A percentile compares a stretch with the other conserved stretches of the same genome.
phyloP scores from a whole-genome alignment of 2,113 vertebrate genomes.

The Uropsilus gracilis region DNA sequence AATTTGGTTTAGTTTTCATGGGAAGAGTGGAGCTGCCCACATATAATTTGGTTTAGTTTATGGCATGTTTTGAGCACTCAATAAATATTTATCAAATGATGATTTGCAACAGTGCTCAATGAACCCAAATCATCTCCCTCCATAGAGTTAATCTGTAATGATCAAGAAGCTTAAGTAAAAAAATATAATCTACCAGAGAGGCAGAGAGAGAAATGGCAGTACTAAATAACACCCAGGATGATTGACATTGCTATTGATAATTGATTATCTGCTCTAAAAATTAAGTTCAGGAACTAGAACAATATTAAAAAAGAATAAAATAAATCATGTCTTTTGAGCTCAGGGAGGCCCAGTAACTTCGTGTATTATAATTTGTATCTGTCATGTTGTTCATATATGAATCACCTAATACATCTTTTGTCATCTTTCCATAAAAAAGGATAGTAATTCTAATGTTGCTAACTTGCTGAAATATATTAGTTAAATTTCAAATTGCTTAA shows the following conservation, averaged over 20 bases:
- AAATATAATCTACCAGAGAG: not conserved
- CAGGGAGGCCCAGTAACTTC: not conserved
- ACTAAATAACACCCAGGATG: not conserved
- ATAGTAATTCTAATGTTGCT: not conserved
- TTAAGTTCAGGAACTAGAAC: not conserved
- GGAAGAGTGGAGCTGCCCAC: not conserved
- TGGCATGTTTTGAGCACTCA: not conserved
- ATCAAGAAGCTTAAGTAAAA: not conserved
- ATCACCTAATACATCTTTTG: no score
- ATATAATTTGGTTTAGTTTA: not conserved
- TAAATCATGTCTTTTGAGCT: not conserved
- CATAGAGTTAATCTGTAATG: not conserved
- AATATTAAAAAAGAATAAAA: not conserved
- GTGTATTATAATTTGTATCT: no score
- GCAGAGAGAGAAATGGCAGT: not conserved
- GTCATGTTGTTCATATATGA: no score
- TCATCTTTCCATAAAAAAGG: not conserved
- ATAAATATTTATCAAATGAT: slow-evolving; percentile 21
- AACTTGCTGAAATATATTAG: slow-evolving; percentile 22
- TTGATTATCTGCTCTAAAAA: not conserved
- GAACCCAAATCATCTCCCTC: not conserved
- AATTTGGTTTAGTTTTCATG: not conserved
- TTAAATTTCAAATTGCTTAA: not conserved
- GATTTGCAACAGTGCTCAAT: not conserved
- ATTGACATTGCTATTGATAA: not conserved